Evolutionary conservation across 2,888 invertebrate species (phyloP), one percentile per base, ranked within the genome.

Genomic region (Dichetophora obliterata): DNA sequence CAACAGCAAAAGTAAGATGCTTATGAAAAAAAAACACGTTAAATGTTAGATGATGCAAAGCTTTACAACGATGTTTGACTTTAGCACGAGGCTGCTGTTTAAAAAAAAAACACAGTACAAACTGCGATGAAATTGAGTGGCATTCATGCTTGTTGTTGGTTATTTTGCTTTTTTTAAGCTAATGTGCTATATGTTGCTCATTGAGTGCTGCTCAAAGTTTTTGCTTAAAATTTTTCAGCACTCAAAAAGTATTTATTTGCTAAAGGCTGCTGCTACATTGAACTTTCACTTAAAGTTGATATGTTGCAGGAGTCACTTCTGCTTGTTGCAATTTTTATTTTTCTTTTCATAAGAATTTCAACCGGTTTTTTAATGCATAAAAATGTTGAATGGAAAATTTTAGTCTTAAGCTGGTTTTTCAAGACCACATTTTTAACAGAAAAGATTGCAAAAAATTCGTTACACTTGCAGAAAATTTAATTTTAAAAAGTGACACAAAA

Each of bases 151-250:
- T 59, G 24, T 59, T 1, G 11, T 11, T 43, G 11, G 5, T 37
- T 4, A 8, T 37, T 37, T 68, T 72, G 71, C 66, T 63, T 48
- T 73, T 70, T 74, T 63, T 57, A 37, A 37, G 37, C 8, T 37
- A 1, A 37, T 37, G 37, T n/a, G n/a, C 37, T 43, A 11, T 43
- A 43, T 43, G 43, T 43, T 43, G 43, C 43, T 43, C 43, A 11
- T 43, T 11, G 43, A 43, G 43, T 43, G 43, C 43, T 43, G 43
- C 43, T 43, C 43, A 43, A 43, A 43, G 43, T 43, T 43, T 43
- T 43, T 43, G 43, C 14, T 11, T 11, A 43, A 43, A 11, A 43
- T 43, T 11, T 43, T 43, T 11, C 11, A 14, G 14, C 43, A 43
- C 14, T 11, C 11, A 43, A 43, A 43, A 43, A 43, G 14, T 2